These are phyloP conservation scores for Clangula hyemalis DNA, from an alignment of 2,797 vertebrate species.

Conservation along the genomic window DNA sequence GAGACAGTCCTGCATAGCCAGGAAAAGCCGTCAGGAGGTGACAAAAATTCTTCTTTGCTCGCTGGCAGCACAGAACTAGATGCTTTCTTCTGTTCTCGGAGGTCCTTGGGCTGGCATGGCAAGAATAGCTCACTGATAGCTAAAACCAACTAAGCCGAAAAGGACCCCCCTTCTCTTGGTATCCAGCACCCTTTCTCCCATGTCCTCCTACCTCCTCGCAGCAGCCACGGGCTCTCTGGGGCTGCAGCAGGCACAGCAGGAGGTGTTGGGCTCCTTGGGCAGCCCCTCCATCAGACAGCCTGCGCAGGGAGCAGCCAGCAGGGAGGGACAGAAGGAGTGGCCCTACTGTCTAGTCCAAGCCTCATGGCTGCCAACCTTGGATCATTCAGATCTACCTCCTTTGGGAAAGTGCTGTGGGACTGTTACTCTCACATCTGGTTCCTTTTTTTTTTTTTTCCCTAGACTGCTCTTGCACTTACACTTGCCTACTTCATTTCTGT, in stretches of 20 bases:
- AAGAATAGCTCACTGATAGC: neutral
- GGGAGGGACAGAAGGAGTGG: neutral
- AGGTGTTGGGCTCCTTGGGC: neutral
- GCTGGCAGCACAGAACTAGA: neutral
- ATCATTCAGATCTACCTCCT: neutral
- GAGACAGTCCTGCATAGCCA: neutral
- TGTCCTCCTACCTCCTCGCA: neutral
- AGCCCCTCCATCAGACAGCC: neutral
- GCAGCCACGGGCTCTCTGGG: neutral
- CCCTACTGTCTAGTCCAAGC: neutral
- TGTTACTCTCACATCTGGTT: neutral
- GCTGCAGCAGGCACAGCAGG: neutral
- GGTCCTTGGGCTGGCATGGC: neutral
- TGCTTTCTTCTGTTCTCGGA: neutral
- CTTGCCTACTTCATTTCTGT: neutral
- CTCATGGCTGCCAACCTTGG: neutral
- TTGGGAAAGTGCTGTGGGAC: neutral
- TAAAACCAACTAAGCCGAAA: neutral
- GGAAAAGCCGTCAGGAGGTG: slow-evolving; percentile 43
- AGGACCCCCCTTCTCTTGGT: neutral
- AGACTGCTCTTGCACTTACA: neutral
- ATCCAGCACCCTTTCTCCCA: neutral
- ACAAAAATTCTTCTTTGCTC: slow-evolving; percentile 36
- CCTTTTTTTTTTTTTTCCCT: neutral
- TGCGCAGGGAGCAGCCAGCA: neutral